These are phyloP conservation scores for Tiphia femorata DNA, from an alignment of 2,888 invertebrate genomes.

Conservation along the genomic window DNA sequence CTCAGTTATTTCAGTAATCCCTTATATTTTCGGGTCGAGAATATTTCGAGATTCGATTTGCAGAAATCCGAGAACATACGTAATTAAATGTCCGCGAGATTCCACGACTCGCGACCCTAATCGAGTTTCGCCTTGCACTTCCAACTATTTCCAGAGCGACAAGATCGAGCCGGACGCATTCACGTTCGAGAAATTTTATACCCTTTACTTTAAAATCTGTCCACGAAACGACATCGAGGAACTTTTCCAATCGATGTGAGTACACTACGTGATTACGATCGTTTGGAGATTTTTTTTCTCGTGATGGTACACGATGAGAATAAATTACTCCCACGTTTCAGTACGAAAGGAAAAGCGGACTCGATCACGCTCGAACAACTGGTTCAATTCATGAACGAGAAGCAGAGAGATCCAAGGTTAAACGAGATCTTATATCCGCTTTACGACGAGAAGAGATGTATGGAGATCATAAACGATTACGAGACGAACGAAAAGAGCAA, in stretches of 20 bases:
- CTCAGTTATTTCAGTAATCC: too few species aligned
- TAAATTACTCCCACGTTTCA: constrained; percentile 42
- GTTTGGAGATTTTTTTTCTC: neutral
- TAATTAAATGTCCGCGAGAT: too few species aligned
- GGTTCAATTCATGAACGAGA: constrained; percentile 75
- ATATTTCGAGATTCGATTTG: too few species aligned
- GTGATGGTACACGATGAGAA: neutral
- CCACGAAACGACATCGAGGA: constrained; percentile 80
- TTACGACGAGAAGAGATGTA: constrained; percentile 74
- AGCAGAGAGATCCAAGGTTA: constrained; percentile 77
- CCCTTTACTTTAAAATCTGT: constrained; percentile 78
- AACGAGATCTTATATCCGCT: constrained; percentile 80
- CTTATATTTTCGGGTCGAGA: too few species aligned
- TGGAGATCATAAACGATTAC: constrained; percentile 75
- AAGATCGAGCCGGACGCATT: constrained; percentile 77
- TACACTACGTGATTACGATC: too few species aligned
- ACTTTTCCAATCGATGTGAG: constrained; percentile 77
- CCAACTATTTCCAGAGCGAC: constrained; percentile 71
- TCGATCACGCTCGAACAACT: constrained; percentile 71
- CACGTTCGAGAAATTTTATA: constrained; percentile 79
- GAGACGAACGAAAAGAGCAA: constrained; percentile 71
- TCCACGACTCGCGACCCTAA: too few species aligned
- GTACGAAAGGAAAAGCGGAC: constrained; percentile 70
- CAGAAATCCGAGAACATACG: too few species aligned
- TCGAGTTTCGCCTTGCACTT: too few species aligned